Evolutionary conservation across 2,888 invertebrate genomes (phyloP).

Genomic region (Ennomos fuscantarius): DNA sequence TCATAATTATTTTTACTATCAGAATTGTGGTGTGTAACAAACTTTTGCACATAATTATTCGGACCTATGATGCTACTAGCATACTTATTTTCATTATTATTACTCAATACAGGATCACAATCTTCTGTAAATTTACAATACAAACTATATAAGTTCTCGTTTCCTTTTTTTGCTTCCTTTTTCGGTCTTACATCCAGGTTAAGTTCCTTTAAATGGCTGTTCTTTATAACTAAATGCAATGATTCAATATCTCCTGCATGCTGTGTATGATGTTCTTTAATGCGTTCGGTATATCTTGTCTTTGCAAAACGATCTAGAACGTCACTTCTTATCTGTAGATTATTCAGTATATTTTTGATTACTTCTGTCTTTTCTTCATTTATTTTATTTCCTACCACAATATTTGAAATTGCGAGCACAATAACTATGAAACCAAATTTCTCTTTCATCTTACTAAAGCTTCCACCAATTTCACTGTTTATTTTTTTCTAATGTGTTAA

Average conservation of each 20-base stretch:
- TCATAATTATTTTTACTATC: not conserved
- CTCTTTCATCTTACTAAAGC: slow-evolving; percentile 3
- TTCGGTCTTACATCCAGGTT: not conserved
- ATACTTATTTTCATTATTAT: not conserved
- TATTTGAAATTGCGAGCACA: not conserved
- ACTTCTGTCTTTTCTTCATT: not conserved
- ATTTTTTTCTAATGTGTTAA: not conserved
- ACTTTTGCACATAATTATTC: no score
- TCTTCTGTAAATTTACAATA: not conserved
- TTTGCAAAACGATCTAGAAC: not conserved
- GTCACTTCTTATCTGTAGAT: not conserved
- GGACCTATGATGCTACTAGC: no score
- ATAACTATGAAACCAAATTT: not conserved
- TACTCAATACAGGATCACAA: not conserved
- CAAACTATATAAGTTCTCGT: not conserved
- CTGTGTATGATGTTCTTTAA: not conserved
- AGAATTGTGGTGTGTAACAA: no score
- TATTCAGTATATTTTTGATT: not conserved
- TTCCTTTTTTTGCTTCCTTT: not conserved
- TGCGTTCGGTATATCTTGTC: not conserved
- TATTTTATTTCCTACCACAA: not conserved
- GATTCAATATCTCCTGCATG: not conserved
- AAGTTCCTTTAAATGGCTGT: not conserved
- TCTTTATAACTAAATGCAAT: not conserved
- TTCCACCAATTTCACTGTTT: not conserved